These are phyloP conservation scores for Bubalus kerabau DNA, from an alignment of 2,113 vertebrate species.

Conservation along the genomic window DNA sequence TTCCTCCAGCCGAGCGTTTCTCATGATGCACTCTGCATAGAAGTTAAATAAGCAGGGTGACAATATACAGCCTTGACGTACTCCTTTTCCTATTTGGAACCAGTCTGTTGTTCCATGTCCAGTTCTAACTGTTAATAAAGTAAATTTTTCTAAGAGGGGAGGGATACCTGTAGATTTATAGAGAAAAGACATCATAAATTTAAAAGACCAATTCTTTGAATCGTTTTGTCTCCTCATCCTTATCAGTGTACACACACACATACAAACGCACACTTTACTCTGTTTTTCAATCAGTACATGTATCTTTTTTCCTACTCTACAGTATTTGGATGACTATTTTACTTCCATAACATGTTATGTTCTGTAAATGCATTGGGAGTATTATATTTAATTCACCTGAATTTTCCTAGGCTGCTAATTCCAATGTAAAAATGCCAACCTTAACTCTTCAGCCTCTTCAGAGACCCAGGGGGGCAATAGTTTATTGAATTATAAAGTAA, in stretches of 20 bases:
- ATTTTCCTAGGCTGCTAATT: constrained; percentile 9
- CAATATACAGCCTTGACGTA: background rate
- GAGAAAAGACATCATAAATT: background rate
- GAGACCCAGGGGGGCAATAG: background rate
- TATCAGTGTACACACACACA: background rate
- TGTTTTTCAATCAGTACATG: background rate
- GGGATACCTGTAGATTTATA: background rate
- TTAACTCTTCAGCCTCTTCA: background rate
- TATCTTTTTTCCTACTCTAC: background rate
- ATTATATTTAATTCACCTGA: background rate
- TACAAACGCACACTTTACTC: background rate
- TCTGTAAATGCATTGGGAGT: background rate
- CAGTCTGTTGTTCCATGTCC: background rate
- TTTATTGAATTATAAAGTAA: background rate
- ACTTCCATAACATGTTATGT: background rate
- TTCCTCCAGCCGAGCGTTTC: background rate
- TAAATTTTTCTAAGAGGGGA: background rate
- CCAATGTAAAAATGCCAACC: background rate
- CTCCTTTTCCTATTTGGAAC: background rate
- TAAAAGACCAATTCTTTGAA: background rate
- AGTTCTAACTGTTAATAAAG: background rate
- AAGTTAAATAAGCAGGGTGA: background rate
- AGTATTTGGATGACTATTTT: background rate
- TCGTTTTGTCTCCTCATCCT: background rate
- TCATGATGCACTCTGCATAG: background rate